Percentiles rank a stretch among this genome's conserved stretches.
Evolutionary conservation across 2,113 vertebrate genomes (phyloP).

Genomic region (Hemichromis elongatus): DNA sequence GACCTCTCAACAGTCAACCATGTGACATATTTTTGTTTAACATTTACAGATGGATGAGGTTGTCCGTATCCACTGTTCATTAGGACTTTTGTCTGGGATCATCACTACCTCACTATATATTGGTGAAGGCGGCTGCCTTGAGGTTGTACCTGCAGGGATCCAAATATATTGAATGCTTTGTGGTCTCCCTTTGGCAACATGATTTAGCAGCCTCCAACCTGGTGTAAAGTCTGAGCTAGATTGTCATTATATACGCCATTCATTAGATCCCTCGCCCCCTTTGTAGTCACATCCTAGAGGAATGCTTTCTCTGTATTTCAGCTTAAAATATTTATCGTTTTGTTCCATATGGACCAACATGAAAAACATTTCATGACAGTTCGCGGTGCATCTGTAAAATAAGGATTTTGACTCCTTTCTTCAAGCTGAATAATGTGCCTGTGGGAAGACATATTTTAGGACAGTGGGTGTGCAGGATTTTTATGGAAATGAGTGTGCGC

Average conservation of each 20-base stretch:
- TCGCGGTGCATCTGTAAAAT: background rate
- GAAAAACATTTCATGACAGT: background rate
- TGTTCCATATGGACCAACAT: background rate
- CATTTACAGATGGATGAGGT: background rate
- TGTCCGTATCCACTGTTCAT: background rate
- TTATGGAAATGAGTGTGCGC: constrained; percentile 29
- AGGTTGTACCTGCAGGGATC: background rate
- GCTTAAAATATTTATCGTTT: background rate
- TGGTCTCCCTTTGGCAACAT: background rate
- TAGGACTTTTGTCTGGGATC: background rate
- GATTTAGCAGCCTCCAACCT: background rate
- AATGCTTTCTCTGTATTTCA: background rate
- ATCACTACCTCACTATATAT: background rate
- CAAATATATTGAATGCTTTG: background rate
- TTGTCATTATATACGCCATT: background rate
- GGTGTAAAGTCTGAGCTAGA: background rate
- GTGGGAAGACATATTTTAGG: background rate
- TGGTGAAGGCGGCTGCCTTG: background rate
- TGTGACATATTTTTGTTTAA: background rate
- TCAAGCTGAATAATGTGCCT: constrained; percentile 10
- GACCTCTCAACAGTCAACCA: background rate
- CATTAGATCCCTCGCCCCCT: background rate
- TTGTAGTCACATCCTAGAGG: background rate
- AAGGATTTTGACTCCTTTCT: background rate
- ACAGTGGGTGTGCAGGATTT: constrained; percentile 4